Percentiles rank a stretch among this genome's conserved stretches.
These are phyloP conservation scores for Pogonomyrmex barbatus DNA, from an alignment of 1,140 invertebrate genomes.

Conservation along the genomic window DNA sequence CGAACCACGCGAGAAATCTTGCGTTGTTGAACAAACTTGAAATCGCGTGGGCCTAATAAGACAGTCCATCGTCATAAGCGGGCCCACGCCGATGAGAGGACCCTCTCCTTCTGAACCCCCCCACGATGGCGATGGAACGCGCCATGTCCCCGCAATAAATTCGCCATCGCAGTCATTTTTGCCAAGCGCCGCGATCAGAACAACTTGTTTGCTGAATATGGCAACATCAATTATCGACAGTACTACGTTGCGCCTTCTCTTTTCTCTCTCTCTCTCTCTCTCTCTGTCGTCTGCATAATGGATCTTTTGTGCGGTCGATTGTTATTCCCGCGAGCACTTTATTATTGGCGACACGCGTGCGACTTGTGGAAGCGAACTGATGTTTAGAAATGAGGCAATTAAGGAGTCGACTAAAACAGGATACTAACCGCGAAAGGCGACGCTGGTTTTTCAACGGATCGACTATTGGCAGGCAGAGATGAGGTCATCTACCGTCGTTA, in stretches of 20 bases:
- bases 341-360: constrained; percentile 47
- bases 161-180: constrained; percentile 48
- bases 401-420: constrained; percentile 62
- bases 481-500: constrained; percentile 60
- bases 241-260: constrained; percentile 10
- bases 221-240: constrained; percentile 57
- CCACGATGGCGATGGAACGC: constrained; percentile 5
- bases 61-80: constrained; percentile 48
- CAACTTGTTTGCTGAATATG: constrained; percentile 61
- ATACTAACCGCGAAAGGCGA: constrained; percentile 54
- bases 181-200: constrained; percentile 25
- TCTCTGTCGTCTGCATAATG: constrained; percentile 49
- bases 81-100: constrained; percentile 48
- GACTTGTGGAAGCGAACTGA: constrained; percentile 51
- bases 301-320: constrained; percentile 57
- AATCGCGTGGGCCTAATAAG: constrained; percentile 61
- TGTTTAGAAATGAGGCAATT: constrained; percentile 64
- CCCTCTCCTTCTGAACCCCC: neutral
- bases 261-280: neutral
- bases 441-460: constrained; percentile 50
- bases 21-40: neutral
- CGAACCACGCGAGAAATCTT: neutral
- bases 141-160: constrained; percentile 44
- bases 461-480: constrained; percentile 40
- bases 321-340: constrained; percentile 60